Evolutionary conservation across 1,140 invertebrate species (phyloP).

Genomic region (Andricus grossulariae): DNA sequence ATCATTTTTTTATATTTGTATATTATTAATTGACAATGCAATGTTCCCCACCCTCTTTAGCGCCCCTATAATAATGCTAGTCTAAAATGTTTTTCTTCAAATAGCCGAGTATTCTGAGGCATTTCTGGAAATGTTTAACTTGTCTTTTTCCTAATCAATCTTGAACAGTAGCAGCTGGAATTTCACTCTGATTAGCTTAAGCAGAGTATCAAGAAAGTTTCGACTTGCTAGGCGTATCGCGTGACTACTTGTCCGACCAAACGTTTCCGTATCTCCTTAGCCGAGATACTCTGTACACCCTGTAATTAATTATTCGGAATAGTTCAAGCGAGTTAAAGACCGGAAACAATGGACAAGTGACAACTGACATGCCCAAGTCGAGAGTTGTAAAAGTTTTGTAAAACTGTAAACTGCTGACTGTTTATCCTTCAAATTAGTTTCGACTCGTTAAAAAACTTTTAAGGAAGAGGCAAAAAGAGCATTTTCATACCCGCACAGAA

Average conservation of each 20-base stretch:
- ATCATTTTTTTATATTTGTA: too few species aligned
- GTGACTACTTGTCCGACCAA: slow-evolving; percentile 26
- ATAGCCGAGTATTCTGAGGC: too few species aligned
- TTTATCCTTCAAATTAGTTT: slow-evolving; percentile 28
- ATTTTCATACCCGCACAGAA: background rate
- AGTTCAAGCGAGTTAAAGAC: slow-evolving; percentile 23
- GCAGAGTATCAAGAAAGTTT: slow-evolving; percentile 22
- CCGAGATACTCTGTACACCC: background rate
- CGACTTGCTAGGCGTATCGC: slow-evolving; percentile 17
- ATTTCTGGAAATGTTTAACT: background rate
- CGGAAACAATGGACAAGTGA: slow-evolving; percentile 28
- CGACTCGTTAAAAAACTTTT: slow-evolving; percentile 26
- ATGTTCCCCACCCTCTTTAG: too few species aligned
- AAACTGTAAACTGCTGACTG: background rate
- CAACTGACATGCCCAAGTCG: slow-evolving; percentile 14
- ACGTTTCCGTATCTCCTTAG: slow-evolving; percentile 7
- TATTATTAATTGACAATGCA: too few species aligned
- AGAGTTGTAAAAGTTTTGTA: background rate
- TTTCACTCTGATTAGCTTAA: background rate
- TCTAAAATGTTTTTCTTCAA: too few species aligned
- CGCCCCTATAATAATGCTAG: too few species aligned
- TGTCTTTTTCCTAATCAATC: background rate
- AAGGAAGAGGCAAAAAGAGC: background rate
- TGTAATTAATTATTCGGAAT: slow-evolving; percentile 22
- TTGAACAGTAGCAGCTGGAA: background rate